phyloP scores from a whole-genome alignment of 2,797 vertebrate genomes.

The Heterohyrax brucei region DNA sequence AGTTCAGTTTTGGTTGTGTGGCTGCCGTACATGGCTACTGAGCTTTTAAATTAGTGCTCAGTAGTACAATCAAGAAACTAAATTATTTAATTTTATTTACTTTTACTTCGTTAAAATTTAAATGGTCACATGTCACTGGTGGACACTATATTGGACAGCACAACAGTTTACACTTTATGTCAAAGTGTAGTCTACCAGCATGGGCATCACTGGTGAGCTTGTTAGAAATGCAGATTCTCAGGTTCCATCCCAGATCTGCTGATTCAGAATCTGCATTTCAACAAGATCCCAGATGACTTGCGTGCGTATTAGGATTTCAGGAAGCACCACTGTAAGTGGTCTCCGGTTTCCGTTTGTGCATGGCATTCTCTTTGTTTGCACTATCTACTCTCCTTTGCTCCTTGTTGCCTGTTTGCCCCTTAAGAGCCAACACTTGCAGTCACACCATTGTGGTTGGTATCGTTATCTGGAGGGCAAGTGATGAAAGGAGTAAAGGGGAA shows the following conservation, averaged over 20 bases:
- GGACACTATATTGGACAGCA: neutral
- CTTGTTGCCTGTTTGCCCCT: neutral
- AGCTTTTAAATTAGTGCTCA: too few relatives aligned
- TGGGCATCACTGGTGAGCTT: neutral
- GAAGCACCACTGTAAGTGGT: neutral
- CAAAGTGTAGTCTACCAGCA: neutral
- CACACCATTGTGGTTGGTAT: neutral
- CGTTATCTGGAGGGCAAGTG: neutral
- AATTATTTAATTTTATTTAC: too few relatives aligned
- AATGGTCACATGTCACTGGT: neutral
- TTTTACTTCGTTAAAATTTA: too few relatives aligned
- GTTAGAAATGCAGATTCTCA: neutral
- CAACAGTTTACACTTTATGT: neutral
- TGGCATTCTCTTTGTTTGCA: neutral
- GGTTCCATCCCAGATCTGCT: neutral
- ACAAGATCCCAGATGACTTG: neutral
- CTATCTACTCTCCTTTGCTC: neutral
- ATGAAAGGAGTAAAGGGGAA: neutral
- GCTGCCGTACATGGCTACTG: neutral
- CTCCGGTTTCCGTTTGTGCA: neutral
- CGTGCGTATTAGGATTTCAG: neutral
- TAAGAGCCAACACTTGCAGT: neutral
- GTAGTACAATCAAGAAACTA: too few relatives aligned
- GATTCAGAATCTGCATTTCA: constrained; percentile 2
- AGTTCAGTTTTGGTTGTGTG: too few relatives aligned